These are phyloP conservation scores for Brachionus sp. DNA, from an alignment of 1,140 invertebrate species.

Conservation along the genomic window DNA sequence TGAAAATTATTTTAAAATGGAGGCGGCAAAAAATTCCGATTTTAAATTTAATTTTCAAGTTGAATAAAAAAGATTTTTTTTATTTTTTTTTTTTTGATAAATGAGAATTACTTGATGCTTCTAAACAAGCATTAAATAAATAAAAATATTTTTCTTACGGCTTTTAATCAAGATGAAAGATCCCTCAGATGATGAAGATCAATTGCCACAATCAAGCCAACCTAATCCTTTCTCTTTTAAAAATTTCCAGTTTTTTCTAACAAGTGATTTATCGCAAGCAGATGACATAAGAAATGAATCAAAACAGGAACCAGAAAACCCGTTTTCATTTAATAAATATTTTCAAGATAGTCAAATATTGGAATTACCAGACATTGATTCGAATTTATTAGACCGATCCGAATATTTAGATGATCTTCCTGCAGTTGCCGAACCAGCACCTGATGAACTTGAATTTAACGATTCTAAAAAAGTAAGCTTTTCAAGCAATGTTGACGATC, in stretches of 20 bases:
- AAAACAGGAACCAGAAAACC: neutral
- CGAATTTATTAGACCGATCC: neutral
- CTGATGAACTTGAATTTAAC: neutral
- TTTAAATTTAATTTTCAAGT: constrained; percentile 38
- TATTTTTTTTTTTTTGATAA: neutral
- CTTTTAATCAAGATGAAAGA: constrained; percentile 1
- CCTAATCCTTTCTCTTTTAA: constrained; percentile 32
- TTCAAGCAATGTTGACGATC: neutral
- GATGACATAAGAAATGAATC: neutral
- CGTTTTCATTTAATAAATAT: neutral
- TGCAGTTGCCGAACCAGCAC: neutral
- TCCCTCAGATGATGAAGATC: neutral
- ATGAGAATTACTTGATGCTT: neutral
- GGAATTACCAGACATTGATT: neutral
- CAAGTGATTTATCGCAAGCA: neutral
- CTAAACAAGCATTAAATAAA: neutral
- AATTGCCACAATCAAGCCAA: neutral
- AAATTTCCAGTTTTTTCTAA: neutral
- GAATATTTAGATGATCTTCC: neutral
- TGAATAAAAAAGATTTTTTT: constrained; percentile 17
- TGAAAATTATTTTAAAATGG: constrained; percentile 17
- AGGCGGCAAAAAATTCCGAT: neutral
- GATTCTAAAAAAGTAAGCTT: neutral
- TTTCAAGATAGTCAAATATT: neutral
- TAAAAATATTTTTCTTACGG: neutral